These are phyloP conservation scores for Coelinius sp. DNA, from an alignment of 2,888 invertebrate genomes.

Conservation along the genomic window DNA sequence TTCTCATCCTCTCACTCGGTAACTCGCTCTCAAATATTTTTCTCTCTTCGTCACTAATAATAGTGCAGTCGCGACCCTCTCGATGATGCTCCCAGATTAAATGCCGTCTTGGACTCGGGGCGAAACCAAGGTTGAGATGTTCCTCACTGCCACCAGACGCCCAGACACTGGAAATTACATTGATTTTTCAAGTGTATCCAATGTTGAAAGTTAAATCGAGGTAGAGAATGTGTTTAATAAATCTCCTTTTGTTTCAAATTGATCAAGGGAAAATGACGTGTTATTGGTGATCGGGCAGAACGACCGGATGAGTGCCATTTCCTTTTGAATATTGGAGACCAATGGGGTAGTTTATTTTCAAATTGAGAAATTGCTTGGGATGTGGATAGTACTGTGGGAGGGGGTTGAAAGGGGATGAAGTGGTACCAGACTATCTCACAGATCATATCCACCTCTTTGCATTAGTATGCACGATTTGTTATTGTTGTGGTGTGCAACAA, in stretches of 20 bases:
- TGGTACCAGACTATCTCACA: conserved; percentile 10
- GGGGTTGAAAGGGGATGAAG: conserved; percentile 1
- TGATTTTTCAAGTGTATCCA: background rate
- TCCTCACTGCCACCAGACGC: conserved; percentile 7
- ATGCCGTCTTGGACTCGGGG: conserved; percentile 52
- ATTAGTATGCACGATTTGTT: conserved; percentile 29
- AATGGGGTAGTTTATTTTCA: background rate
- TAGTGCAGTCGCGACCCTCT: conserved; percentile 51
- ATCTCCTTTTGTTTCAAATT: background rate
- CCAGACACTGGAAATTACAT: background rate
- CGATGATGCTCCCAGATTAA: conserved; percentile 56
- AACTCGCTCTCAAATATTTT: conserved; percentile 19
- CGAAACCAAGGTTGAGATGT: conserved; percentile 48
- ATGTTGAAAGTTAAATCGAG: background rate
- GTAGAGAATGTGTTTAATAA: background rate
- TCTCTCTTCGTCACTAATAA: conserved; percentile 53
- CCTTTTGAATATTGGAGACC: background rate
- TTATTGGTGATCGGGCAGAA: background rate
- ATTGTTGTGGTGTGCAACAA: conserved; percentile 10
- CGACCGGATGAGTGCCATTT: conserved; percentile 26
- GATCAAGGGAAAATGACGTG: background rate
- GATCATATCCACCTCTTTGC: conserved; percentile 27
- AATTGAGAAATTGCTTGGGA: conserved; percentile 29
- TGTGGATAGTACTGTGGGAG: background rate
- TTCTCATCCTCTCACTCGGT: background rate